phyloP scores from a whole-genome alignment of 2,797 vertebrate genomes.

The Myotis myotis region DNA sequence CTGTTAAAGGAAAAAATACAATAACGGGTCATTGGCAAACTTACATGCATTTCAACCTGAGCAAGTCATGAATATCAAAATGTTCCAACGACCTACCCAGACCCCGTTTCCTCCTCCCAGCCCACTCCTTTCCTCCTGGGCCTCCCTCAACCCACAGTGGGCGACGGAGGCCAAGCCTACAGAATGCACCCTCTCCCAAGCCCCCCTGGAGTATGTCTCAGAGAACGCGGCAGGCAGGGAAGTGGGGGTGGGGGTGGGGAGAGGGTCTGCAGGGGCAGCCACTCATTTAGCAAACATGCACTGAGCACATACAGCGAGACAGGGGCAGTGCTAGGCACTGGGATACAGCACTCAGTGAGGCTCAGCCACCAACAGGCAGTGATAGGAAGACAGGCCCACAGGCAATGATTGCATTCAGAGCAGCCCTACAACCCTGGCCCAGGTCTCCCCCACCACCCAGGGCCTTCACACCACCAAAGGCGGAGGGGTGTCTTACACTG shows the following conservation, averaged over 20 bases:
- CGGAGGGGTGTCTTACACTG: background rate
- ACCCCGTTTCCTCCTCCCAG: background rate
- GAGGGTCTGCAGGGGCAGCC: background rate
- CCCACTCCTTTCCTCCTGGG: background rate
- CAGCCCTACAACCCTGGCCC: background rate
- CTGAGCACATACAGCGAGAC: background rate
- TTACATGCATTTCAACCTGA: slow-evolving; percentile 10
- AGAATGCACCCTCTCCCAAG: background rate
- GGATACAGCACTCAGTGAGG: background rate
- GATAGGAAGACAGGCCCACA: background rate
- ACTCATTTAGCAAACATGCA: background rate
- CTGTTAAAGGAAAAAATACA: slow-evolving; percentile 38
- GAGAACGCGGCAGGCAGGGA: background rate
- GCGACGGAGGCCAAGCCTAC: background rate
- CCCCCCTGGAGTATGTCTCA: background rate
- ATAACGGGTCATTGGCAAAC: slow-evolving; percentile 11
- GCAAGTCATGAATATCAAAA: background rate
- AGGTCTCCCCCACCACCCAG: background rate
- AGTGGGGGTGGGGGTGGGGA: background rate
- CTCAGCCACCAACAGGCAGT: background rate
- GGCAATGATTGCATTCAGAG: background rate
- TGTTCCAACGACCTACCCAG: background rate
- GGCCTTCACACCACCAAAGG: background rate
- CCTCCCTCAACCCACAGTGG: background rate
- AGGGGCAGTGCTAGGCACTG: background rate